A percentile compares a stretch with the other conserved stretches of the same genome.
phyloP scores from a whole-genome alignment of 2,797 vertebrate species.

The Coluber constrictor region DNA sequence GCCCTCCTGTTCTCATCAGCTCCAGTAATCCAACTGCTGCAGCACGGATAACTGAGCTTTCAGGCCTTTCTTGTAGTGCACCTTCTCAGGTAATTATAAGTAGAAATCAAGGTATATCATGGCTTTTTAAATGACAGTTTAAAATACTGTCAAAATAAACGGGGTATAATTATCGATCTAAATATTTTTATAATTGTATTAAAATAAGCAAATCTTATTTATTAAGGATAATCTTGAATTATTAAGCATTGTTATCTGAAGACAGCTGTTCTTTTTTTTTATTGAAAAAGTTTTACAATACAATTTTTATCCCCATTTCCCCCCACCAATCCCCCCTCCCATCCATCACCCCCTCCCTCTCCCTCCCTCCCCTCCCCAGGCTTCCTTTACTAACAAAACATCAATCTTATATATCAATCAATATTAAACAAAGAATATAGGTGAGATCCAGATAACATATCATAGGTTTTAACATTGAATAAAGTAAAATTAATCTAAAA shows the following conservation, averaged over 20 bases:
- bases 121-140: neutral
- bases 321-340: no score
- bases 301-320: no score
- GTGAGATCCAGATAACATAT: no score
- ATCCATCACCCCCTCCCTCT: no score
- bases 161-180: neutral
- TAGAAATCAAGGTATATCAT: neutral
- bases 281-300: no score
- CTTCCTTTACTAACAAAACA: no score
- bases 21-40: conserved; percentile 97
- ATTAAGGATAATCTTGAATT: neutral
- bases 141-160: neutral
- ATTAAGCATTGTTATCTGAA: neutral
- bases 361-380: no score
- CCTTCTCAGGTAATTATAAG: conserved; percentile 88
- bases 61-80: conserved; percentile 93
- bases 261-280: neutral
- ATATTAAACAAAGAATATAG: no score
- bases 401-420: no score
- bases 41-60: conserved; percentile 91
- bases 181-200: neutral
- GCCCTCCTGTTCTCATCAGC: conserved; percentile 97
- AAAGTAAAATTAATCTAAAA: no score
- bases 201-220: neutral
- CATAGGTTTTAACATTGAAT: no score